Percentiles rank a stretch among this genome's conserved stretches.
Evolutionary conservation across 2,113 vertebrate species (phyloP).

Genomic region (Epinephelus cyanopodus): DNA sequence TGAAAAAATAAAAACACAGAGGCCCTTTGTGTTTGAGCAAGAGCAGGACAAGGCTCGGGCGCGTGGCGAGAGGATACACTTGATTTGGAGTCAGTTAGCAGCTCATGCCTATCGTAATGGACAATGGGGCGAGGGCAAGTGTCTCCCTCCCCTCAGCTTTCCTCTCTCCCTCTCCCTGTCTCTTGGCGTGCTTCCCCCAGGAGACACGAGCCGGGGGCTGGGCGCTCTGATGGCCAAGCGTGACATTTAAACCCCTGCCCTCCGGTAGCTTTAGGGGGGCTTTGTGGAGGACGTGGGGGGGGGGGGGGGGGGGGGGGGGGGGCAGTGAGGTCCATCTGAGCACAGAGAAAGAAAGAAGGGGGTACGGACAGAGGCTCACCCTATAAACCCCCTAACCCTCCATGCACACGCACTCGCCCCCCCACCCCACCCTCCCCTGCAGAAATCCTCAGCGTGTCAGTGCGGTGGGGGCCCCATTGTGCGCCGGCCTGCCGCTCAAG

Average conservation of each 20-base stretch:
- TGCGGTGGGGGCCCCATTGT: slow-evolving; percentile 77
- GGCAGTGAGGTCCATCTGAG: slow-evolving; percentile 72
- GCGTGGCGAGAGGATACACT: slow-evolving; percentile 83
- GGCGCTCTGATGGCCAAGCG: slow-evolving; percentile 83
- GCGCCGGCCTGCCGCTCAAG: slow-evolving; percentile 69
- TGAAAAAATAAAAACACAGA: slow-evolving; percentile 56
- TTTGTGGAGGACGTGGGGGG: slow-evolving; percentile 56
- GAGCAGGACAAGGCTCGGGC: slow-evolving; percentile 72
- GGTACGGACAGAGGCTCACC: slow-evolving; percentile 70
- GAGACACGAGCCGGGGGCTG: slow-evolving; percentile 83
- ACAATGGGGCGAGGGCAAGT: slow-evolving; percentile 78
- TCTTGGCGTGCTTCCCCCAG: slow-evolving; percentile 69
- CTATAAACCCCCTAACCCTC: slow-evolving; percentile 65
- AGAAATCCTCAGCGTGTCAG: slow-evolving; percentile 74
- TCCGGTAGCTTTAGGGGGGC: slow-evolving; percentile 74
- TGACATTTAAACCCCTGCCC: slow-evolving; percentile 86
- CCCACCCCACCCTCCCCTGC: slow-evolving; percentile 7
- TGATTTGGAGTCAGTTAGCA: slow-evolving; percentile 83
- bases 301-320: slow-evolving; percentile 8
- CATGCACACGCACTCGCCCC: slow-evolving; percentile 46
- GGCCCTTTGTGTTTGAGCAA: slow-evolving; percentile 75
- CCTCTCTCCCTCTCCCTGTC: slow-evolving; percentile 63
- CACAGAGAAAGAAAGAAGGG: slow-evolving; percentile 70
- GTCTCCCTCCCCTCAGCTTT: slow-evolving; percentile 74
- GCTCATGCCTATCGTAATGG: slow-evolving; percentile 78